These are phyloP conservation scores for Helobdella robusta DNA, from an alignment of 2,888 invertebrate species.

Conservation along the genomic window DNA sequence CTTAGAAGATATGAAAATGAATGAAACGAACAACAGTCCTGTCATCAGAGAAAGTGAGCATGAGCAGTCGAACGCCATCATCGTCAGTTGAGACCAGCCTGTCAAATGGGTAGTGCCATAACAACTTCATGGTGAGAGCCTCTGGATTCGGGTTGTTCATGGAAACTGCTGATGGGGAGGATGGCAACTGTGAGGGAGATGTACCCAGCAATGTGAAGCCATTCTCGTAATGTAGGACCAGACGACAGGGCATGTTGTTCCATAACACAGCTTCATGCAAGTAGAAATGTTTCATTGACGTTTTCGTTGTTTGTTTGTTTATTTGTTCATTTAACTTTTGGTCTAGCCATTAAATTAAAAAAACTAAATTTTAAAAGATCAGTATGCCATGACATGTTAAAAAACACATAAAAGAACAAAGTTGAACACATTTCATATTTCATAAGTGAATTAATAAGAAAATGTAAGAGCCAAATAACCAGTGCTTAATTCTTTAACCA, in stretches of 20 bases:
- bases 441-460: neutral
- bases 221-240: conserved; percentile 73
- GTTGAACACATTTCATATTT: neutral
- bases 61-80: conserved; percentile 77
- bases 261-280: conserved; percentile 57
- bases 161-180: neutral
- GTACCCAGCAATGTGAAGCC: conserved; percentile 62
- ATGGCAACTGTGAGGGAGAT: conserved; percentile 12
- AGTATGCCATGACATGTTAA: neutral
- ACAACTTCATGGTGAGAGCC: conserved; percentile 30
- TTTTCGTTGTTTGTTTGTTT: neutral
- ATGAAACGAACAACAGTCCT: conserved; percentile 23
- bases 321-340: neutral
- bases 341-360: too few relatives aligned
- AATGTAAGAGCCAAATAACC: conserved; percentile 58
- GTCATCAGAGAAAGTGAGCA: conserved; percentile 70
- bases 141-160: neutral
- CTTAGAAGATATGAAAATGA: neutral
- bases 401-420: neutral
- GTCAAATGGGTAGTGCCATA: conserved; percentile 81
- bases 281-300: too few relatives aligned
- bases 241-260: conserved; percentile 64
- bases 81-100: conserved; percentile 85
- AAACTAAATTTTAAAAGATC: neutral
- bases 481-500: conserved; percentile 80